Conservation (phyloP, 2,113 vertebrate species). For the Paramormyrops kingsleyae region DNA sequence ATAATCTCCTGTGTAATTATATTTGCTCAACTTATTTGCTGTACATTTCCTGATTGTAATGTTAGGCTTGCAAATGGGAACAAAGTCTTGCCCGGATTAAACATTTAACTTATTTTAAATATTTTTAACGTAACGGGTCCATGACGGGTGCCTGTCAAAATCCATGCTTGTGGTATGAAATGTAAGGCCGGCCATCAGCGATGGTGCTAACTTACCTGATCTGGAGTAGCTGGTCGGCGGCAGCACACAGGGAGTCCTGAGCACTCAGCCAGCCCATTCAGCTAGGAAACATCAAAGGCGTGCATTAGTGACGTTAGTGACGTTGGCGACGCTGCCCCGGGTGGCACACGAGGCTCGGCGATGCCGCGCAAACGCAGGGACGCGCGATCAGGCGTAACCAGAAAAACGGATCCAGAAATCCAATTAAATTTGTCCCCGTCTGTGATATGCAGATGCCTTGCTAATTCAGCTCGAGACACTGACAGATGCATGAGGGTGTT, state of each 20-base stretch:
- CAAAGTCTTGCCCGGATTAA: not conserved
- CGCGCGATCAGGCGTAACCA: not conserved
- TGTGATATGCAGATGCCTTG: not conserved
- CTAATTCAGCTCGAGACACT: not conserved
- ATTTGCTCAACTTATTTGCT: not conserved
- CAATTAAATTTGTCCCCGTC: not conserved
- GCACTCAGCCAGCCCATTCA: not conserved
- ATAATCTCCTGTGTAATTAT: not conserved
- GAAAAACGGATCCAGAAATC: not conserved
- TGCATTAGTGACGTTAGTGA: not conserved
- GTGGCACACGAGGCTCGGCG: not conserved
- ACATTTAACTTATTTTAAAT: not conserved
- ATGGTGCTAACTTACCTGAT: not conserved
- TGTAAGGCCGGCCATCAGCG: not conserved
- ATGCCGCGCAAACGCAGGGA: not conserved
- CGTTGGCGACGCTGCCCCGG: not conserved
- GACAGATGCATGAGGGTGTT: not conserved
- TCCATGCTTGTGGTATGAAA: not conserved
- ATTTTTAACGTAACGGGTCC: not conserved
- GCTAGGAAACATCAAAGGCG: not conserved
- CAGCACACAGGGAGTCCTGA: not conserved
- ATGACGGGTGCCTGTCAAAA: not conserved
- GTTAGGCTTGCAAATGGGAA: not conserved
- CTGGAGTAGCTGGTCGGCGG: not conserved
- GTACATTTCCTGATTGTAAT: not conserved